Percentiles rank a stretch among this genome's conserved stretches.
Conservation (phyloP, 2,113 vertebrate species). For the Zootoca vivipara region DNA sequence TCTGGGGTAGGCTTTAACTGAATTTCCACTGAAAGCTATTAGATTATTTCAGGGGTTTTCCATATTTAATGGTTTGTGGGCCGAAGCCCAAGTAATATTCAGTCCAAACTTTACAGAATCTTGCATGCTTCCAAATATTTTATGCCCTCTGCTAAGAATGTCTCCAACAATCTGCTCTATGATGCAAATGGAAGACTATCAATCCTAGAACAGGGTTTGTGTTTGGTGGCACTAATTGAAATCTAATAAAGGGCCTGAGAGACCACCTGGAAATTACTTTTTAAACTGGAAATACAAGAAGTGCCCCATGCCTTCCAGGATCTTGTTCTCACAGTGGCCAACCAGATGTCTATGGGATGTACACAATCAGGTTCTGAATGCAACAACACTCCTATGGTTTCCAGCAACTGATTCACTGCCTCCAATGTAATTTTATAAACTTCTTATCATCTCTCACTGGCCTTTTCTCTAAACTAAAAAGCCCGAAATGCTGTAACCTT, state of each 20-base stretch:
- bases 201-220: neutral
- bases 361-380: too few relatives aligned
- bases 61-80: constrained; percentile 8
- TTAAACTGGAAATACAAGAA: too few relatives aligned
- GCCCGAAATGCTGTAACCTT: too few relatives aligned
- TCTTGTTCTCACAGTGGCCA: too few relatives aligned
- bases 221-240: neutral
- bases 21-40: constrained; percentile 12
- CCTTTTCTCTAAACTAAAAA: too few relatives aligned
- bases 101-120: neutral
- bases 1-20: neutral
- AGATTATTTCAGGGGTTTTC: constrained; percentile 3
- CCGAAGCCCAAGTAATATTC: constrained; percentile 8
- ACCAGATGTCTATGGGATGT: too few relatives aligned
- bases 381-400: too few relatives aligned
- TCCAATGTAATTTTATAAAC: too few relatives aligned
- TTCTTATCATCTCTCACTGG: too few relatives aligned
- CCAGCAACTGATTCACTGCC: too few relatives aligned
- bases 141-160: neutral
- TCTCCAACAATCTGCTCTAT: neutral
- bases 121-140: neutral
- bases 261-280: neutral
- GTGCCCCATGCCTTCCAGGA: too few relatives aligned
- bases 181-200: neutral
- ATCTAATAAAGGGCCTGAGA: neutral